Conservation (phyloP, 2,113 vertebrate species). For the Mungos mungo region DNA sequence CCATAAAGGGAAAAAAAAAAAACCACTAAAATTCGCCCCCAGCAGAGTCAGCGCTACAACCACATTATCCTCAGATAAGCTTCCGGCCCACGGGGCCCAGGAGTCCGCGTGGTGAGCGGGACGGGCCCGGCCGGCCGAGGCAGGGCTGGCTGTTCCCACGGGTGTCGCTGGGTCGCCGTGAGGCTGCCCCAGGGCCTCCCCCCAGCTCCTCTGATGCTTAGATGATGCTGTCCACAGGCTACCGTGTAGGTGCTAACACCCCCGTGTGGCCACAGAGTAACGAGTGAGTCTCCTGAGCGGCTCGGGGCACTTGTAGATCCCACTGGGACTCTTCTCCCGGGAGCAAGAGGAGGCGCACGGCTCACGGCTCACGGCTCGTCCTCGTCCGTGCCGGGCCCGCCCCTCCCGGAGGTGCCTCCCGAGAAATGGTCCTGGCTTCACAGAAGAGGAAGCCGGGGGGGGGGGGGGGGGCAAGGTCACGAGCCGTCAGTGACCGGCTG, state of each 20-base stretch:
- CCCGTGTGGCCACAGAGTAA: not conserved
- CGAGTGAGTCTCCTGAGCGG: not conserved
- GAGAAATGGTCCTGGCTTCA: not conserved
- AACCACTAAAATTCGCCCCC: not conserved
- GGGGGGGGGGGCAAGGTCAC: not conserved
- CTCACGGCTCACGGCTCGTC: no score
- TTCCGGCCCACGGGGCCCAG: not conserved
- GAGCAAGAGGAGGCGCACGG: not conserved
- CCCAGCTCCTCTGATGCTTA: not conserved
- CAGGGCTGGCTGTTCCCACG: not conserved
- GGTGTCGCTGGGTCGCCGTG: not conserved
- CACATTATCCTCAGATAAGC: not conserved
- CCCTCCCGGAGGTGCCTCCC: not conserved
- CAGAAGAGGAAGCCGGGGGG: not conserved
- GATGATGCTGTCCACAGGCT: not conserved
- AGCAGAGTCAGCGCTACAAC: not conserved
- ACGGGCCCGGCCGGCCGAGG: not conserved
- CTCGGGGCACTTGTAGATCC: not conserved
- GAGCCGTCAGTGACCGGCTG: no score
- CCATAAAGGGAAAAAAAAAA: not conserved
- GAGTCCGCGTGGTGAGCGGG: not conserved
- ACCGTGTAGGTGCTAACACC: no score
- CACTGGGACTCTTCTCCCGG: not conserved
- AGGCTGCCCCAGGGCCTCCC: not conserved
- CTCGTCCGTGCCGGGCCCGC: not conserved